phyloP scores from a whole-genome alignment of 2,113 vertebrate species.

The Trematomus loennbergii region DNA sequence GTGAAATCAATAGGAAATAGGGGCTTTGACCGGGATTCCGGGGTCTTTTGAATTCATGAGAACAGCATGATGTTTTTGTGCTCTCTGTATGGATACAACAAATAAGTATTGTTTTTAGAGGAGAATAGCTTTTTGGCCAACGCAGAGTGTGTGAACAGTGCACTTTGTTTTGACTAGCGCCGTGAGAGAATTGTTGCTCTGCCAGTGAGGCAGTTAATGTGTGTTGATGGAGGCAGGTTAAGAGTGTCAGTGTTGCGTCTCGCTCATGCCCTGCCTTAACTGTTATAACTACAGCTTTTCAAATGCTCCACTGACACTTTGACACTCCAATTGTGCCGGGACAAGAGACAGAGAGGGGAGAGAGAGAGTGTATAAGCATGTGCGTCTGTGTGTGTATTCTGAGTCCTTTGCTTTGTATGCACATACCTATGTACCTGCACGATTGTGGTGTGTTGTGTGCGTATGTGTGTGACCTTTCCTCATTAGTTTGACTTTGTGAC shows the following conservation, averaged over 20 bases:
- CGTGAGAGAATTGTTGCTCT: constrained; percentile 70
- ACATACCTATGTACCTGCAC: constrained; percentile 21
- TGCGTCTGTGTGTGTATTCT: constrained; percentile 4
- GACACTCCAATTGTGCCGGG: constrained; percentile 51
- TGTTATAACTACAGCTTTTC: constrained; percentile 73
- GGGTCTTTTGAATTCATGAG: constrained; percentile 63
- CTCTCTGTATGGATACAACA: constrained; percentile 46
- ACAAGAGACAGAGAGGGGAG: not conserved
- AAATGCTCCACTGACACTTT: constrained; percentile 64
- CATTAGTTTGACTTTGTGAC: constrained; percentile 33
- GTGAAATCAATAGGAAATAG: constrained; percentile 68
- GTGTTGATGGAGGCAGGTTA: constrained; percentile 75
- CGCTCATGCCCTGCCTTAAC: constrained; percentile 58
- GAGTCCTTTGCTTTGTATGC: constrained; percentile 33
- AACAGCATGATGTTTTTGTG: constrained; percentile 54
- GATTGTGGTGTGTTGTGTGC: constrained; percentile 8
- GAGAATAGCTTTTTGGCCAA: constrained; percentile 21
- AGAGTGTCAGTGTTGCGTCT: constrained; percentile 70
- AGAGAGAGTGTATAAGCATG: not conserved
- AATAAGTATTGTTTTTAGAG: constrained; percentile 42
- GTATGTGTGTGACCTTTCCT: not conserved
- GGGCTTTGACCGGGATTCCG: constrained; percentile 62
- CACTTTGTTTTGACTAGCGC: constrained; percentile 70
- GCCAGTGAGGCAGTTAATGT: constrained; percentile 44
- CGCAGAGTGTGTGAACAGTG: constrained; percentile 62